A percentile compares a stretch with the other conserved stretches of the same genome.
Evolutionary conservation across 2,113 vertebrate genomes (phyloP).

Genomic region (Sebastes schlegelii): DNA sequence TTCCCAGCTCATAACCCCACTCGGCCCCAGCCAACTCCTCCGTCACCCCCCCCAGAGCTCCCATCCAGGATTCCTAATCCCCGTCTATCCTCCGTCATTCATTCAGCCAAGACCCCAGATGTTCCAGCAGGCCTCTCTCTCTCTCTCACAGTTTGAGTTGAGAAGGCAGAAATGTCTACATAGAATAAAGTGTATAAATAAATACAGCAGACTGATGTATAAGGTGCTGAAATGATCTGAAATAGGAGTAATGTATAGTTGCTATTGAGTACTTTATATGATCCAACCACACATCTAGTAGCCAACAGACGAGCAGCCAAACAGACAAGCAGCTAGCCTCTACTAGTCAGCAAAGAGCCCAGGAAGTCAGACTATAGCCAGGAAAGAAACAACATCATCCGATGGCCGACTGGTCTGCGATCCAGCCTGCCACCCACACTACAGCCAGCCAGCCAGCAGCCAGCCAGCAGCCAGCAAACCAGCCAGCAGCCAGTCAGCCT

Average conservation of each 20-base stretch:
- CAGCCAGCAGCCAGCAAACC: too few relatives aligned
- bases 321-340: conserved; percentile 2
- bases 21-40: conserved; percentile 27
- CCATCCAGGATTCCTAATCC: conserved; percentile 60
- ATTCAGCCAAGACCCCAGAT: conserved; percentile 74
- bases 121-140: conserved; percentile 49
- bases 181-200: conserved; percentile 3
- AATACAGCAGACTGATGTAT: conserved; percentile 20
- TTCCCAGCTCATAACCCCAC: conserved; percentile 31
- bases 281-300: background rate
- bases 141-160: conserved; percentile 60
- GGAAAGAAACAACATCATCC: conserved; percentile 9
- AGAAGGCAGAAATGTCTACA: conserved; percentile 2
- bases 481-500: too few relatives aligned
- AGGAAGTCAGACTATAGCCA: conserved; percentile 15
- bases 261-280: background rate
- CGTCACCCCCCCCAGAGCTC: conserved; percentile 43
- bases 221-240: conserved; percentile 16
- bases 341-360: conserved; percentile 1
- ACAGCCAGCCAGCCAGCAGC: background rate
- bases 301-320: conserved; percentile 2
- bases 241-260: conserved; percentile 6
- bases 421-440: conserved; percentile 46
- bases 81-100: conserved; percentile 55
- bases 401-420: conserved; percentile 23